A percentile compares a stretch with the other conserved stretches of the same genome.
These are phyloP conservation scores for Tinea semifulvella DNA, from an alignment of 2,888 invertebrate genomes.

Conservation along the genomic window DNA sequence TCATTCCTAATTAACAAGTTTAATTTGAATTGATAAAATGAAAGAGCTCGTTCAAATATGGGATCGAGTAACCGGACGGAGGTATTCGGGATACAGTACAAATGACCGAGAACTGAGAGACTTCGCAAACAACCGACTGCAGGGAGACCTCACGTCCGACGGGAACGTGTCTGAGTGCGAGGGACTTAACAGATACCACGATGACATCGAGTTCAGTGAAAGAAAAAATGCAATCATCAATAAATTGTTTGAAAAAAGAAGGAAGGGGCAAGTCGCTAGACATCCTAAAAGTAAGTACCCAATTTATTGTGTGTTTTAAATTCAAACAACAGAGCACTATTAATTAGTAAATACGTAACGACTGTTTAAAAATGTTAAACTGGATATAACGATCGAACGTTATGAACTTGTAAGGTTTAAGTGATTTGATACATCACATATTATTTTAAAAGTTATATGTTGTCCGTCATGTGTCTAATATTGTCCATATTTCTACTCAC, in stretches of 20 bases:
- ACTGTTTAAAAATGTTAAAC: too few relatives aligned
- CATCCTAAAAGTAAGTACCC: slow-evolving; percentile 56
- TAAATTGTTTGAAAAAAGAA: slow-evolving; percentile 41
- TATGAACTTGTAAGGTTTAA: too few relatives aligned
- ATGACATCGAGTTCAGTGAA: slow-evolving; percentile 43
- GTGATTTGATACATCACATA: too few relatives aligned
- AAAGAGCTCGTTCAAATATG: slow-evolving; percentile 71
- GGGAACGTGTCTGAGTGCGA: slow-evolving; percentile 47
- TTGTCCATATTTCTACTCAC: too few relatives aligned
- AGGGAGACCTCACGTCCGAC: slow-evolving; percentile 40
- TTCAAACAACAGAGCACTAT: background rate
- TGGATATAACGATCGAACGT: too few relatives aligned
- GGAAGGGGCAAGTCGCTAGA: slow-evolving; percentile 37
- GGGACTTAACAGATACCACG: slow-evolving; percentile 41
- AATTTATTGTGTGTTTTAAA: slow-evolving; percentile 38
- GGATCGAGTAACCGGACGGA: slow-evolving; percentile 57
- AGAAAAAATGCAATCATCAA: slow-evolving; percentile 50
- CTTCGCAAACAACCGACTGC: slow-evolving; percentile 36
- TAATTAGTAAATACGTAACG: background rate
- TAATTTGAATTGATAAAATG: slow-evolving; percentile 44
- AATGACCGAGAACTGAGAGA: slow-evolving; percentile 38
- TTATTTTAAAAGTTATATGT: too few relatives aligned
- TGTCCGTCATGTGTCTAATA: too few relatives aligned
- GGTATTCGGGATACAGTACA: slow-evolving; percentile 64
- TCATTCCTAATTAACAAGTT: background rate